Conservation (phyloP, 2,113 vertebrate genomes). For the Tiliqua scincoides region DNA sequence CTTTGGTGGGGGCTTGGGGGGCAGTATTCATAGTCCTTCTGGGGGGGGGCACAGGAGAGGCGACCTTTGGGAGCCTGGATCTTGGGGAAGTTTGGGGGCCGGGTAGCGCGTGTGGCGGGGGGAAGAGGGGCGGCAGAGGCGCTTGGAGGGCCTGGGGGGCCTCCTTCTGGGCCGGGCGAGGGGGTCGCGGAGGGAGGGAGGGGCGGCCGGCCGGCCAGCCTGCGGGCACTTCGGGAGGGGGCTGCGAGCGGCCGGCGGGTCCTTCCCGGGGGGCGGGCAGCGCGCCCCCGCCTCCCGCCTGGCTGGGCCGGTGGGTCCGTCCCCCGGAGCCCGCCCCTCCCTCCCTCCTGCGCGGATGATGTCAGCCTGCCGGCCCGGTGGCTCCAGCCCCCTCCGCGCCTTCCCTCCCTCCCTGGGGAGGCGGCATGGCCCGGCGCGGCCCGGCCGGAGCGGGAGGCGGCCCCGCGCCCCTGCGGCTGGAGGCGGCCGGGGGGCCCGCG, state of each 20-base stretch:
- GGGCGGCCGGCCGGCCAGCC: too few species aligned
- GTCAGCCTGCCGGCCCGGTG: conserved; percentile 38
- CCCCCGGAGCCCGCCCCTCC: conserved; percentile 28
- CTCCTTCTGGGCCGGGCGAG: neutral
- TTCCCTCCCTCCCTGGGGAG: conserved; percentile 21
- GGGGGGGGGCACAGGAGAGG: too few species aligned
- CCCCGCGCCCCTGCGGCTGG: neutral
- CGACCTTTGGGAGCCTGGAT: too few species aligned
- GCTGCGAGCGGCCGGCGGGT: neutral
- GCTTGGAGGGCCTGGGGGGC: neutral
- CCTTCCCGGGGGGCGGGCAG: neutral
- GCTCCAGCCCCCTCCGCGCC: conserved; percentile 17
- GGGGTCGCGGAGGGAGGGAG: neutral
- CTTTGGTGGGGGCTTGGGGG: too few species aligned
- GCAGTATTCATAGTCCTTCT: too few species aligned
- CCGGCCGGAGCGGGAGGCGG: conserved; percentile 11
- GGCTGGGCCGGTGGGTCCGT: neutral
- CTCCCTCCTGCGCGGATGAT: too few species aligned
- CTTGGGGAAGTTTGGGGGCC: neutral
- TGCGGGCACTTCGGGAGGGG: neutral
- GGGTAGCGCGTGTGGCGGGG: neutral
- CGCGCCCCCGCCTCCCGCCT: neutral
- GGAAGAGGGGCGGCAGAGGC: neutral
- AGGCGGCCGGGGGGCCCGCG: conserved; percentile 1
- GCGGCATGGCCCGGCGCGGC: conserved; percentile 39